Base-by-base conservation (phyloP, 2,797 vertebrate species). In the Gymnoscopelus microlampas region DNA sequence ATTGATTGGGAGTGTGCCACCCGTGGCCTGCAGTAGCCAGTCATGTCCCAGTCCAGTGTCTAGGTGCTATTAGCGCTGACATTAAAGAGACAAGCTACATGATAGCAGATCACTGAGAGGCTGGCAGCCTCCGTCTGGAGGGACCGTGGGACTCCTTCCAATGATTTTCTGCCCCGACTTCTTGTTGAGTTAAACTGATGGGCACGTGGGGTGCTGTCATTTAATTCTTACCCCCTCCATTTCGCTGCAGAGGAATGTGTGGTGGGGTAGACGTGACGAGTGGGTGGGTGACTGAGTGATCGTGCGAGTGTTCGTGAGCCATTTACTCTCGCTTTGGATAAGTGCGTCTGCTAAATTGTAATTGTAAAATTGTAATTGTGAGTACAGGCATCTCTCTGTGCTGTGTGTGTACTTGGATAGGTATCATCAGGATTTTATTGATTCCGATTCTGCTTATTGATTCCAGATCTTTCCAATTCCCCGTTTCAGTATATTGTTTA, bases 101-200 rank as follows among this genome's bases (percentile, higher is more conserved):
- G 85, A 86, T 84, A 81, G 81, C 73, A 61, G 75, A 86, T 86
- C 83, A 79, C 81, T 62, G 78, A 76, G 79, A 75, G 80, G 84
- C 80, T 82, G 84, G 73, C 85, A 86, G 84, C 79, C 74, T 68
- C 71, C 70, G 62, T 85, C 89, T 86, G 82, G 81, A 51, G 87
- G 81, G 87, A 86, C 84, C 74, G 73, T 77, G 67, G 82, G 82
- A 87, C 83, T 83, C 70, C 82, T 78, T 66, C 79, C 81, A 83
- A 89, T 79, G 82, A 89, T 85, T 87, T 89, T 78, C 85, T 88
- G 87, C 85, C 81, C 80, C 48, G 76, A 76, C 81, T 84, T 85
- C 85, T 88, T 78, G 81, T 88, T 84, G 82, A 83, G 80, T 87
- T 86, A 85, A 88, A 86, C 76, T 89, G 89, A 89, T 86, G 88